Evolutionary conservation across 2,888 invertebrate species (phyloP), one percentile per base, ranked within the genome.

Genomic region (Pemphredon lugubris): DNA sequence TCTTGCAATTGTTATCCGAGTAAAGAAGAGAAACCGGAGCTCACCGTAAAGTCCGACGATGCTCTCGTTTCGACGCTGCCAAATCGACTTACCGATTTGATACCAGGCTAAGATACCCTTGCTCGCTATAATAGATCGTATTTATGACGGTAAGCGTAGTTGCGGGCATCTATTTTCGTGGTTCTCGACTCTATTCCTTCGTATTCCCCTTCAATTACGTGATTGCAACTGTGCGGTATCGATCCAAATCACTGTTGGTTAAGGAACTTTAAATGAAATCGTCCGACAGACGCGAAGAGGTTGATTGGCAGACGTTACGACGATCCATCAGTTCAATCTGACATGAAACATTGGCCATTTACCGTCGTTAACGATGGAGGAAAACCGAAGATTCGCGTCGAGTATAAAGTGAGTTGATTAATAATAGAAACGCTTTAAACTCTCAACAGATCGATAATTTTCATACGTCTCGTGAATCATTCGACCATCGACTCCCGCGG

Each of bases 291-390:
- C 44, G 71, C 70, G 39, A 72, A 63, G 58, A 50, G 97, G 67
- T 90, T 97, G 53, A 96, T 97, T 77, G 97, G 96, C 1, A 92
- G 96, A 60, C 93, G 93, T 82, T 96, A 93, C 86, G 94, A 95
- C 79, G 97, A 97, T 84, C 89, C 92, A 0, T 93, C 93, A 83
- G 94, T 96, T 26, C 95, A 96, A 89, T 92, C 93, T 45, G 97
- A 97, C 87, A 93, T 95, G 87, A 95, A 95, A 87, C 94, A 95
- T 84, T 97, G 96, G 96, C 95, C 96, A 0, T 97, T 97, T 88
- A 91, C 90, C 78, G 93, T 94, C 0, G 85, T 94, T 21, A 93
- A 92, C 63, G 94, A 95, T 34, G 90, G 90, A 2, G 94, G 94
- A 0, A 95, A 94, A 84, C 95, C 95, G 0, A 95, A 94, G 90